phyloP scores from a whole-genome alignment of 2,888 invertebrate species.

The Alviniconcha strummeri region DNA sequence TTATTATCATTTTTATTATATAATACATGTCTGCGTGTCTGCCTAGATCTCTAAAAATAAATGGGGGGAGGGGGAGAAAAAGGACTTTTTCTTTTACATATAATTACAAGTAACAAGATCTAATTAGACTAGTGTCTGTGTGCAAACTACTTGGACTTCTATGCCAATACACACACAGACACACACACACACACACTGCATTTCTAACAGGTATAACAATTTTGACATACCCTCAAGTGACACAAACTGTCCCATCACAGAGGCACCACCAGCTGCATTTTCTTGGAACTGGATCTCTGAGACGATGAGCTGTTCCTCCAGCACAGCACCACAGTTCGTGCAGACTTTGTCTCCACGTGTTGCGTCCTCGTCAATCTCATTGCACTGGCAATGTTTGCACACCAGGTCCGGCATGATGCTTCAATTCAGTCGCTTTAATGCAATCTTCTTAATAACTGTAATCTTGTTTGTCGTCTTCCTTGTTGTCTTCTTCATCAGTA shows the following conservation, averaged over 20 bases:
- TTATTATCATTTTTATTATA: too few relatives aligned
- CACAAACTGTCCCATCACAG: conserved; percentile 94
- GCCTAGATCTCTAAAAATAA: too few relatives aligned
- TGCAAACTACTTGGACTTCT: too few relatives aligned
- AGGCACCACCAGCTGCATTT: conserved; percentile 88
- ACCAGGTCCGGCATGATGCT: conserved; percentile 60
- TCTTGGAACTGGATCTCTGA: conserved; percentile 98
- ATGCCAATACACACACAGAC: neutral
- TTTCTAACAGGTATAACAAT: neutral
- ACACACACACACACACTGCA: neutral
- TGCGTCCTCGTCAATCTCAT: conserved; percentile 95
- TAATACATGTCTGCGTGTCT: too few relatives aligned
- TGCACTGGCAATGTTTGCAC: conserved; percentile 75
- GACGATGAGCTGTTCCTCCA: conserved; percentile 97
- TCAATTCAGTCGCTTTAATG: too few relatives aligned
- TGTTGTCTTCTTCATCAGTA: too few relatives aligned
- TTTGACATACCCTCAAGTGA: conserved; percentile 85
- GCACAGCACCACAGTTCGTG: conserved; percentile 94
- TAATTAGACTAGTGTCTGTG: too few relatives aligned
- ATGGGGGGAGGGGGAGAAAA: too few relatives aligned
- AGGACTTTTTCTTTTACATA: too few relatives aligned
- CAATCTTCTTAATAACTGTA: too few relatives aligned
- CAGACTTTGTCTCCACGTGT: conserved; percentile 96
- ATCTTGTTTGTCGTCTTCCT: too few relatives aligned
- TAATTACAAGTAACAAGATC: too few relatives aligned